A percentile compares a stretch with the other conserved stretches of the same genome.
These are phyloP conservation scores for Notechis scutatus DNA, from an alignment of 2,113 vertebrate species.

Conservation along the genomic window DNA sequence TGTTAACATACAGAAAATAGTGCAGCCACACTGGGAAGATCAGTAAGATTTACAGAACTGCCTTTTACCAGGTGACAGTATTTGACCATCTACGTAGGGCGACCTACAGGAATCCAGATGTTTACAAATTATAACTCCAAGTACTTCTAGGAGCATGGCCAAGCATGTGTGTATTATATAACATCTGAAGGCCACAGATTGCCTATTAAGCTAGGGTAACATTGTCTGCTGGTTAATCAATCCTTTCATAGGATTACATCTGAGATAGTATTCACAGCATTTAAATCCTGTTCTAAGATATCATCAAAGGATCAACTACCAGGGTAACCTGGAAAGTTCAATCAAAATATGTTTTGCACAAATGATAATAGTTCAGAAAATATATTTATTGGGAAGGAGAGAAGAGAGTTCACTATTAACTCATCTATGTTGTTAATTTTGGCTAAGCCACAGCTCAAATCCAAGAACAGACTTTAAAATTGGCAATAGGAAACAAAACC, in stretches of 20 bases:
- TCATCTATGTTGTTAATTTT: background rate
- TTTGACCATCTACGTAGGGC: background rate
- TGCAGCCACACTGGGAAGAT: background rate
- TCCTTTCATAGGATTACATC: background rate
- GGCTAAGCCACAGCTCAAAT: background rate
- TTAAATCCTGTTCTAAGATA: background rate
- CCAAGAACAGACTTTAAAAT: background rate
- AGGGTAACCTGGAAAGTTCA: background rate
- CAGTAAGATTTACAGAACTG: background rate
- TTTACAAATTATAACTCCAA: background rate
- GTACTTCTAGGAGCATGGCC: background rate
- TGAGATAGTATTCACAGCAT: background rate
- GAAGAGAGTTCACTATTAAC: background rate
- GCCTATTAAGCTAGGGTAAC: background rate
- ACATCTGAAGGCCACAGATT: background rate
- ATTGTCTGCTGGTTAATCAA: background rate
- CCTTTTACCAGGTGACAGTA: background rate
- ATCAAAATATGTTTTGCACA: background rate
- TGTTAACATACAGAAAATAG: background rate
- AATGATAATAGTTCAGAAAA: background rate
- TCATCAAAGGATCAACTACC: background rate
- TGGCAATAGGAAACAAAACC: background rate
- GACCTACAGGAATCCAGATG: background rate
- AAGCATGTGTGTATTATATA: background rate
- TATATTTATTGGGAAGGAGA: background rate